Evolutionary conservation across 2,888 invertebrate genomes (phyloP), one percentile per base, ranked within the genome.

Genomic region (Bombylius discolor): DNA sequence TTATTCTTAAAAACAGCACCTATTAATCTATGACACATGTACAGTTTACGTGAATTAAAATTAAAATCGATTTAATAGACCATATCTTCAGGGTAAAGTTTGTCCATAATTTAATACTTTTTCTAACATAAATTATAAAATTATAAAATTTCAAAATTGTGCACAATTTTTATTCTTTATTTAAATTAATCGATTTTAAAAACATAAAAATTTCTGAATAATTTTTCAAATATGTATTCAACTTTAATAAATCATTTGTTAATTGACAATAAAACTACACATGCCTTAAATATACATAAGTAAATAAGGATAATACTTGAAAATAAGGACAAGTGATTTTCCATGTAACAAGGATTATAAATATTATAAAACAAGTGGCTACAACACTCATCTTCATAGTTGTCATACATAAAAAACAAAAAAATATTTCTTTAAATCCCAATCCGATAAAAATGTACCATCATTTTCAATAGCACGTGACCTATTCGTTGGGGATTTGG

Each of bases 311-410:
- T 44, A n/a, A 48, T 48, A 44, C 42, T 54, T 45, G 44, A 36
- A 8, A 8, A 9, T 36, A 42, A 11, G 32, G 49, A 54, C 53
- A 54, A 54, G 53, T 54, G 49, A 54, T 54, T 54, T 54, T 54
- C 49, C 45, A 44, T 54, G 49, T 54, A 45, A 14, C 34, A 39
- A 49, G 45, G 53, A 54, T 54, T 53, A 53, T 49, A 12, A 34
- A 54, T 42, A 42, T 42, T 42, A 4, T 42, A 11, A 11, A 42
- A 4, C 11, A 42, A 7, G 11, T 42, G 39, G 23, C 23, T 23
- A 23, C 36, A 11, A 11, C 39, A 11, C 12, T 42, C 39, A 11
- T 42, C 39, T 5, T 42, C 7, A 36, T 9, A 36, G 36, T 36
- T 9, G 9, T 36, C 36, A 36, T 36, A 36, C 36, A 55, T 14